phyloP scores from a whole-genome alignment of 2,888 invertebrate genomes.

The Megaustenia siamemsis region DNA sequence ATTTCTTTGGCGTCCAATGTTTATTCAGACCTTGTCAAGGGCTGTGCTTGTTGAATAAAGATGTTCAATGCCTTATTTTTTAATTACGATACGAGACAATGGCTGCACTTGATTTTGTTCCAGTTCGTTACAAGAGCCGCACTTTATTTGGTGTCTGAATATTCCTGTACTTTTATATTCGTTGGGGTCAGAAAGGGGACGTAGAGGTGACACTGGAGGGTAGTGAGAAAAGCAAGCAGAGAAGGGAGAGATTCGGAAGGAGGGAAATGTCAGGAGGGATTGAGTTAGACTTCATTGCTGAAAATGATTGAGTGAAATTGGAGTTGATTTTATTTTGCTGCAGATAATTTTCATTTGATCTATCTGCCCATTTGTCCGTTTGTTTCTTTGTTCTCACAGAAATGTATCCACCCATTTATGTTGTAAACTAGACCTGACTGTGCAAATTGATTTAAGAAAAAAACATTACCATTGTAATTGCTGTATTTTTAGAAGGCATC shows the following conservation, averaged over 20 bases:
- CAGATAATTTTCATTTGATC: too few relatives aligned
- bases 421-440: too few relatives aligned
- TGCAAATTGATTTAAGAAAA: too few relatives aligned
- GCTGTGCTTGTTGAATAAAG: background rate
- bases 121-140: background rate
- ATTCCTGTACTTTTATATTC: background rate
- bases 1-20: background rate
- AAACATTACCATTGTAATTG: too few relatives aligned
- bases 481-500: too few relatives aligned
- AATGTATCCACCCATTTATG: too few relatives aligned
- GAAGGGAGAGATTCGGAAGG: background rate
- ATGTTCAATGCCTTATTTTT: background rate
- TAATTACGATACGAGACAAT: background rate
- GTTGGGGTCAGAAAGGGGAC: too few relatives aligned
- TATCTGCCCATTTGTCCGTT: too few relatives aligned
- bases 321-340: too few relatives aligned
- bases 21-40: background rate
- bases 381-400: too few relatives aligned
- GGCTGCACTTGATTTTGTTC: background rate
- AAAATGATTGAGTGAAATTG: background rate
- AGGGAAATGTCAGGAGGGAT: background rate
- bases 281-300: background rate
- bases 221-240: background rate
- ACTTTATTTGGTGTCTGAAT: background rate
- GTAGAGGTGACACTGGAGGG: background rate